Evolutionary conservation across 1,140 invertebrate genomes (phyloP), one percentile per base, ranked within the genome.

Genomic region (Drosophila kurseongensis): DNA sequence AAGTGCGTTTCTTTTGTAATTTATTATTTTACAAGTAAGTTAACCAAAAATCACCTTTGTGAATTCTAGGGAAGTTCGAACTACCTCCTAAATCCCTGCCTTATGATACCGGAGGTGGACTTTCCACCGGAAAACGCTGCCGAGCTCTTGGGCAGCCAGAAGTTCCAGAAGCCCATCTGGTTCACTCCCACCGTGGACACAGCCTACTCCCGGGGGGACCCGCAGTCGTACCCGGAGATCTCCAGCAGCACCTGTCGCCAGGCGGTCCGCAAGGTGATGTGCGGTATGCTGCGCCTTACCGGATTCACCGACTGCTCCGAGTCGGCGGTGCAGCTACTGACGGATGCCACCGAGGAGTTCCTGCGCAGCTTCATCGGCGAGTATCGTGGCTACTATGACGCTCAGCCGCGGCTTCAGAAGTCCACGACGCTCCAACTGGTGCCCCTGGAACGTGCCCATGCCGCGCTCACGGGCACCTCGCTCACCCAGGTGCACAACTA

Each of bases 41-140:
- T n/a, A n/a, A 14, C 2, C 13, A 42, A 14, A 27, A n/a, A 27
- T 27, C 3, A 23, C 23, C 13, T n/a, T 16, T 18, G 29, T 23
- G 14, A 27, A 45, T 35, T 40, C 13, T 47, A 92, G 91, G 91
- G 91, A 12, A 72, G 69, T 4, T 89, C 91, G 0, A 92, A 92
- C 40, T 92, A 92, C 52, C 57, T 92, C 16, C 52, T 92, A 0
- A 92, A 92, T 71, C 90, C 91, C 35, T 91, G 91, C 67, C 91
- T 92, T 60, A 91, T 92, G 81, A 91, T 92, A 84, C 91, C 91
- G 1, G 88, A 92, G 50, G 88, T 92, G 13, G 88, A 92, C 47
- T 91, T 92, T 52, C 90, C 91, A 7, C 85, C 91, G 0, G 91
- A 92, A 48, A 92, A 92, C 65, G 84, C 88, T 4, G 90, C 91